Evolutionary conservation across 2,888 invertebrate genomes (phyloP).

Genomic region (Drosophila pseudotakahashii): DNA sequence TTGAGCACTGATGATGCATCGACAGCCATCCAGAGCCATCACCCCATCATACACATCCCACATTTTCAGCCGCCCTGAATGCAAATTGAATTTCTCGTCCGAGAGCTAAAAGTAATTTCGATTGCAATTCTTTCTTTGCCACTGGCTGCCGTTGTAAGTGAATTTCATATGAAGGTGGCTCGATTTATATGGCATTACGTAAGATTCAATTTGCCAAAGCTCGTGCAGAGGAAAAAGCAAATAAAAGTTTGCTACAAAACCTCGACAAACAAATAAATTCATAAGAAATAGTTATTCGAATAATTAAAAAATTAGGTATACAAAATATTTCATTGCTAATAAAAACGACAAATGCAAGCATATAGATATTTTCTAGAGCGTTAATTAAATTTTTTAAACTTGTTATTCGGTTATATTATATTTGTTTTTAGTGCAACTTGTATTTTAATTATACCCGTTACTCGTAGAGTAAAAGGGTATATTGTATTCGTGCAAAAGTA

Average conservation of each 20-base stretch:
- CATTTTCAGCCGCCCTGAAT: slow-evolving; percentile 21
- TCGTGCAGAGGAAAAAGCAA: slow-evolving; percentile 9
- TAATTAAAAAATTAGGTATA: neutral
- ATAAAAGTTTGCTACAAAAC: neutral
- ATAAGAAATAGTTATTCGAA: neutral
- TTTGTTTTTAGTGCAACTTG: too few relatives aligned
- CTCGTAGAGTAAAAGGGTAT: too few relatives aligned
- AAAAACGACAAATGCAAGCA: too few relatives aligned
- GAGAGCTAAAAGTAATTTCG: slow-evolving; percentile 49
- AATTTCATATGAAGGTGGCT: slow-evolving; percentile 51
- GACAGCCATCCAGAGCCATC: slow-evolving; percentile 7
- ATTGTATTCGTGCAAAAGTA: too few relatives aligned
- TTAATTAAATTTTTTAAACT: too few relatives aligned
- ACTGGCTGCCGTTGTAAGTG: slow-evolving; percentile 51
- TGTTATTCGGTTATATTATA: too few relatives aligned
- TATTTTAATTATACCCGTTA: too few relatives aligned
- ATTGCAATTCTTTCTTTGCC: slow-evolving; percentile 38
- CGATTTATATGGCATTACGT: slow-evolving; percentile 51
- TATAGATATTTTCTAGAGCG: too few relatives aligned
- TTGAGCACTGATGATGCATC: slow-evolving; percentile 39
- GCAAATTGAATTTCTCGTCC: slow-evolving; percentile 56
- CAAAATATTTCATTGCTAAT: neutral
- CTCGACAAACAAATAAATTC: neutral
- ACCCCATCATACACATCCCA: neutral
- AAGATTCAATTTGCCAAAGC: slow-evolving; percentile 44